These are phyloP conservation scores for Chrosomus eos DNA, from an alignment of 2,797 vertebrate species.

Conservation along the genomic window DNA sequence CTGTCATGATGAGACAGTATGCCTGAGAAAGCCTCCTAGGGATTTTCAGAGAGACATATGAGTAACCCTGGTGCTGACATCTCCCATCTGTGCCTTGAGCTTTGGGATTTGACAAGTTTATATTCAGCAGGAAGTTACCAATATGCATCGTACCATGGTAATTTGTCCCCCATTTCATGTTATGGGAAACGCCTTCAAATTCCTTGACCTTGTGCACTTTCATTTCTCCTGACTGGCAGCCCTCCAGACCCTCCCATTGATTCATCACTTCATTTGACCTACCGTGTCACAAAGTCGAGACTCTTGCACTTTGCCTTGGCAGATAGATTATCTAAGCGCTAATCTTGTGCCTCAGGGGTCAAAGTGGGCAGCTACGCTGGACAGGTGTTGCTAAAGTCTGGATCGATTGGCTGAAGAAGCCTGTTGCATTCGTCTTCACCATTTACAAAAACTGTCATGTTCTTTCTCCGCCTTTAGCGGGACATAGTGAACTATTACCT, in stretches of 20 bases:
- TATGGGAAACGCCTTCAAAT: not conserved
- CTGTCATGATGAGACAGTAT: conserved; percentile 22
- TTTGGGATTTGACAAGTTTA: conserved; percentile 41
- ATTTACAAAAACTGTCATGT: not conserved
- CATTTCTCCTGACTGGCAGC: conserved; percentile 11
- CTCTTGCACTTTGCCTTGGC: conserved; percentile 27
- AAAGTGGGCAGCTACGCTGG: not conserved
- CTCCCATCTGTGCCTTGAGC: conserved; percentile 28
- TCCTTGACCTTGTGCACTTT: conserved; percentile 22
- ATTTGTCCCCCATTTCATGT: conserved; percentile 1
- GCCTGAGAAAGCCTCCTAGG: conserved; percentile 25
- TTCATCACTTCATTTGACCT: conserved; percentile 35
- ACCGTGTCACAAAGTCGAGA: conserved; percentile 5
- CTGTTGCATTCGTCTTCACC: not conserved
- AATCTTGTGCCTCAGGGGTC: conserved; percentile 13
- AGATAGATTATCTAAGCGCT: conserved; percentile 18
- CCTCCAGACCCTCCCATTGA: conserved; percentile 35
- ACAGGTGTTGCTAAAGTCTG: conserved; percentile 10
- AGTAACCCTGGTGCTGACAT: conserved; percentile 39
- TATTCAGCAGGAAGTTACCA: conserved; percentile 4
- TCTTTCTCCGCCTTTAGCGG: not conserved
- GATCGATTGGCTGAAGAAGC: not conserved
- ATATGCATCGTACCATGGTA: conserved; percentile 6
- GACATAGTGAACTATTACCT: not conserved
- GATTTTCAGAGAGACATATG: conserved; percentile 26